Evolutionary conservation across 2,888 invertebrate genomes (phyloP).

Genomic region (Polia nebulosa): DNA sequence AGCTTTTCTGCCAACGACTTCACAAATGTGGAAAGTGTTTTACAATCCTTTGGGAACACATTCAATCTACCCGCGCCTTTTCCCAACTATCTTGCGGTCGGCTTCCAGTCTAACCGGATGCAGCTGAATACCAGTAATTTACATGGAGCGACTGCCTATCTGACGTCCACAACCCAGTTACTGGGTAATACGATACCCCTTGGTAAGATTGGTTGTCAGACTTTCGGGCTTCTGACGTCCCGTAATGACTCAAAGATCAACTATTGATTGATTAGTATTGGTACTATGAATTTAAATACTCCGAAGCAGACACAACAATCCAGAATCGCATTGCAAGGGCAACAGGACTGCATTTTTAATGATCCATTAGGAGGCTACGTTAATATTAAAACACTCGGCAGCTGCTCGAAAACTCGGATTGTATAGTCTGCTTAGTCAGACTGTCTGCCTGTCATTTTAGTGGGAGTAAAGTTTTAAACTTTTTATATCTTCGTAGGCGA

Average conservation of each 20-base stretch:
- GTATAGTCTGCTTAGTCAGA: not conserved
- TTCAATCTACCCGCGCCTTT: no score
- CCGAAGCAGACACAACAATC: not conserved
- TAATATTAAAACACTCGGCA: constrained; percentile 11
- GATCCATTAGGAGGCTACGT: not conserved
- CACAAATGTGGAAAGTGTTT: not conserved
- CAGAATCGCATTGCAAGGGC: not conserved
- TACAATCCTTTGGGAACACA: not conserved
- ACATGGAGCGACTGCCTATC: no score
- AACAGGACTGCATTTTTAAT: constrained; percentile 25
- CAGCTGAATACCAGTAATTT: no score
- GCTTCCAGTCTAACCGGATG: no score
- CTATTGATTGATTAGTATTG: no score
- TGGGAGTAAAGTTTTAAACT: not conserved
- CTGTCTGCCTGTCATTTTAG: not conserved
- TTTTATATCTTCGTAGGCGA: no score
- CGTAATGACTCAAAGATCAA: no score
- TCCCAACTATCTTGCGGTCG: no score
- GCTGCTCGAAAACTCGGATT: not conserved
- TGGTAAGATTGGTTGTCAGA: no score
- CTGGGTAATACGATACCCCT: no score
- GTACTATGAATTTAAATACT: not conserved
- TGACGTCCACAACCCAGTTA: no score
- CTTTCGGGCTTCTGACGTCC: no score
- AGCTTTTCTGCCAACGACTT: not conserved